Base-by-base conservation (phyloP, 2,888 invertebrate genomes). In the Helicoverpa assulta region DNA sequence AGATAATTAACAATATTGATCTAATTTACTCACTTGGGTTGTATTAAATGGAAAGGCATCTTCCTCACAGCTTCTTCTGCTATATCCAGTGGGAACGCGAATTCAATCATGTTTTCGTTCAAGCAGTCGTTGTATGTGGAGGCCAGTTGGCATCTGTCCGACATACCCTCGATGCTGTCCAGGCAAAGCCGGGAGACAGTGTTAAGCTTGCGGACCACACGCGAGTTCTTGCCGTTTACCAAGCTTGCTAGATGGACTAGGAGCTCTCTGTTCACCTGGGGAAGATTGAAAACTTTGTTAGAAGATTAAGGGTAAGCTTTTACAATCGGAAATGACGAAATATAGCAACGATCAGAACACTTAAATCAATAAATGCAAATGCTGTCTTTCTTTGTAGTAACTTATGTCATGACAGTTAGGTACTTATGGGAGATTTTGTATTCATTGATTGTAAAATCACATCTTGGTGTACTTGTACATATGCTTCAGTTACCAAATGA, bases 41-140 rank as follows among this genome's bases (percentile, higher is more conserved):
- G 93, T 85, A 94, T 94, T 3, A 95, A 86, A 85, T 95, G 95
- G 66, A 95, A 95, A 0, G 95, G 95, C 95, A 95, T 95, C 82
- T 95, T 95, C 50, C 93, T 89, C 0, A 95, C 95, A 0, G 93
- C 94, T 62, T 95, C 95, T 57, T 95, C 95, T 6, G 95, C 95
- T 3, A 95, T 90, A 6, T 95, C 95, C 1, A 95, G 79, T 0
- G 95, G 95, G 65, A 95, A 95, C 0, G 94, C 91, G 58, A 95
- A 95, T 56, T 95, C 95, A 19, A 91, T 84, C 95, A 95, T 95
- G 74, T 95, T 95, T 58, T 95, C 95, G 47, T 95, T 95, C 12
- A 95, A 75, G 64, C 95, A 95, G 82, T 95, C 95, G 57, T 95
- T 95, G 84, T 95, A 95, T 0, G 94, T 94, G 0, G 95, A 95